A percentile compares a stretch with the other conserved stretches of the same genome.
Conservation (phyloP, 2,888 invertebrate genomes). For the Cremastinae sp. region DNA sequence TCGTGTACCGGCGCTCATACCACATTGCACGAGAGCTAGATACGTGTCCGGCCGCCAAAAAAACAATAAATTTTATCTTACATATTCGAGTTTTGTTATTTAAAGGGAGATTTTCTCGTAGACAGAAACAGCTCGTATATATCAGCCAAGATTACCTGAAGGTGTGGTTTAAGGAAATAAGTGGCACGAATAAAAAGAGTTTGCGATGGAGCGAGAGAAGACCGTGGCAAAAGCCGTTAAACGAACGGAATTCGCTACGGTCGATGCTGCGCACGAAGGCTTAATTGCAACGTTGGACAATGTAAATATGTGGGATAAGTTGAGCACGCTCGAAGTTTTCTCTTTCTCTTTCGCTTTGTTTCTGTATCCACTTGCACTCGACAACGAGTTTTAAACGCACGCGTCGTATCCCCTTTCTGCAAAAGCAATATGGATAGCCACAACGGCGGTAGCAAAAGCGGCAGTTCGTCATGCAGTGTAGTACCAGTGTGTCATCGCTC, state of each 20-base stretch:
- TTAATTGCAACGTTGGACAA: constrained; percentile 78
- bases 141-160: constrained; percentile 5
- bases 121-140: background rate
- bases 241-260: constrained; percentile 76
- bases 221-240: constrained; percentile 71
- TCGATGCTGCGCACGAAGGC: constrained; percentile 77
- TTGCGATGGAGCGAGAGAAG: constrained; percentile 32
- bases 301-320: constrained; percentile 79
- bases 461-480: constrained; percentile 74
- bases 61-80: too few species aligned
- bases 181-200: constrained; percentile 7
- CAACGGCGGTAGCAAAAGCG: constrained; percentile 43
- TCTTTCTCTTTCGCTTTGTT: background rate
- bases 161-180: constrained; percentile 5
- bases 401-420: constrained; percentile 36
- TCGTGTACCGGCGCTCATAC: constrained; percentile 2
- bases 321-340: constrained; percentile 54
- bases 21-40: too few species aligned
- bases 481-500: constrained; percentile 74
- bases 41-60: too few species aligned
- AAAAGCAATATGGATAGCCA: too few species aligned
- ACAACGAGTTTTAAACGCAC: constrained; percentile 34
- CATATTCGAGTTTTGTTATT: too few species aligned
- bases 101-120: too few species aligned
- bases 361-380: background rate